Percentiles rank a stretch among this genome's conserved stretches.
phyloP scores from a whole-genome alignment of 35 echinoderm and acorn worm species.

The Lytechinus pictus region DNA sequence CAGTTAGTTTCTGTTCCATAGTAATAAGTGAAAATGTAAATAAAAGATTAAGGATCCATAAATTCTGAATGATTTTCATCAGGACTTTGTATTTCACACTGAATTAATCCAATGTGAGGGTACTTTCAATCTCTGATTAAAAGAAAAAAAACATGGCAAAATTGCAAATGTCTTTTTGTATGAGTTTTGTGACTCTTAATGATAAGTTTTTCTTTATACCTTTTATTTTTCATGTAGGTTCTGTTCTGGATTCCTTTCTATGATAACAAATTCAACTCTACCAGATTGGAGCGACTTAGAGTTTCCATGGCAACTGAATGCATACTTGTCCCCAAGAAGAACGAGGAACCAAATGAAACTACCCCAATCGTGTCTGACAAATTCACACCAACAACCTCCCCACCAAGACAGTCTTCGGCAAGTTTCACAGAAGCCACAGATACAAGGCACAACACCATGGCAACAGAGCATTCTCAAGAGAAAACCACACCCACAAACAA shows the following conservation, averaged over 20 bases:
- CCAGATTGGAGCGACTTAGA: slow-evolving; percentile 50
- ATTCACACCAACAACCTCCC: not conserved
- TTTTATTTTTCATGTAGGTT: slow-evolving; percentile 38
- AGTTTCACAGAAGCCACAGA: not conserved
- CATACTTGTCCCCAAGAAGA: not conserved
- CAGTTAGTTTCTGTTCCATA: too few species aligned
- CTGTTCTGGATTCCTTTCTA: slow-evolving; percentile 74
- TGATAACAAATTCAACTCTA: slow-evolving; percentile 73
- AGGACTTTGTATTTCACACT: too few species aligned
- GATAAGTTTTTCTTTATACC: not conserved
- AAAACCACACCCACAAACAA: not conserved
- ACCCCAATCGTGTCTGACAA: not conserved
- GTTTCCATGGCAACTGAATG: slow-evolving; percentile 33
- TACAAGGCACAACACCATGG: not conserved
- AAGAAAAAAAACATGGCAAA: too few species aligned
- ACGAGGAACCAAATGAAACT: not conserved
- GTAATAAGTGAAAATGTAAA: too few species aligned
- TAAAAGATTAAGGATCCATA: too few species aligned
- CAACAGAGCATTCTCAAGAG: not conserved
- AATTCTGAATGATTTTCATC: too few species aligned
- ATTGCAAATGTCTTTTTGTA: too few species aligned
- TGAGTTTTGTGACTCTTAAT: not conserved
- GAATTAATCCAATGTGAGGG: too few species aligned
- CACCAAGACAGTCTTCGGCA: not conserved
- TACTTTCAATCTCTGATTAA: too few species aligned